Evolutionary conservation across 1,140 invertebrate genomes (phyloP).

Genomic region (Heliconius himera): DNA sequence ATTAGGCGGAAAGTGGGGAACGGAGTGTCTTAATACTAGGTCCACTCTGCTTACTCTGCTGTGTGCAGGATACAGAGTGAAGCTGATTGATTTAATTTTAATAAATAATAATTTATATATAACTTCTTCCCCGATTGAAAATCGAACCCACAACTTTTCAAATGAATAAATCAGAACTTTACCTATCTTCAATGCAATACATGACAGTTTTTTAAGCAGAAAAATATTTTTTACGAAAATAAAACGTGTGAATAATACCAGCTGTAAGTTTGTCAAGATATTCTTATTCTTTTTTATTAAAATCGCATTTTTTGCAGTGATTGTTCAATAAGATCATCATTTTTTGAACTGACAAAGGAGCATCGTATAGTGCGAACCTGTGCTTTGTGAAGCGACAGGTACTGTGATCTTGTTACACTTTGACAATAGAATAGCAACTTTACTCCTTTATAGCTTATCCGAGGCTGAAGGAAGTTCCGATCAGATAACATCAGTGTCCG

Average conservation of each 20-base stretch:
- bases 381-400: slow-evolving; percentile 64
- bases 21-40: too few relatives aligned
- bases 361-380: slow-evolving; percentile 60
- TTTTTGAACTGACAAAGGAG: slow-evolving; percentile 48
- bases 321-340: slow-evolving; percentile 17
- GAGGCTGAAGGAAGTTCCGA: slow-evolving; percentile 70
- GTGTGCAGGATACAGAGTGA: too few relatives aligned
- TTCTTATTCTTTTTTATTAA: not conserved
- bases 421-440: slow-evolving; percentile 57
- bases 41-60: too few relatives aligned
- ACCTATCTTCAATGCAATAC: not conserved
- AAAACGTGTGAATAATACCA: slow-evolving; percentile 31
- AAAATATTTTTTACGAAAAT: not conserved
- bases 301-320: not conserved
- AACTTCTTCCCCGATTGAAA: too few relatives aligned
- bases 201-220: not conserved
- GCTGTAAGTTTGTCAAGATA: slow-evolving; percentile 8
- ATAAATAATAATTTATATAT: too few relatives aligned
- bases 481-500: slow-evolving; percentile 74
- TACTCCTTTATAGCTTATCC: slow-evolving; percentile 64
- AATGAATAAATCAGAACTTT: not conserved
- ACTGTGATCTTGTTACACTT: slow-evolving; percentile 68
- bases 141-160: not conserved
- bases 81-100: too few relatives aligned
- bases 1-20: too few relatives aligned